phyloP scores from a whole-genome alignment of 2,113 vertebrate genomes.

The Amphilophus citrinellus region DNA sequence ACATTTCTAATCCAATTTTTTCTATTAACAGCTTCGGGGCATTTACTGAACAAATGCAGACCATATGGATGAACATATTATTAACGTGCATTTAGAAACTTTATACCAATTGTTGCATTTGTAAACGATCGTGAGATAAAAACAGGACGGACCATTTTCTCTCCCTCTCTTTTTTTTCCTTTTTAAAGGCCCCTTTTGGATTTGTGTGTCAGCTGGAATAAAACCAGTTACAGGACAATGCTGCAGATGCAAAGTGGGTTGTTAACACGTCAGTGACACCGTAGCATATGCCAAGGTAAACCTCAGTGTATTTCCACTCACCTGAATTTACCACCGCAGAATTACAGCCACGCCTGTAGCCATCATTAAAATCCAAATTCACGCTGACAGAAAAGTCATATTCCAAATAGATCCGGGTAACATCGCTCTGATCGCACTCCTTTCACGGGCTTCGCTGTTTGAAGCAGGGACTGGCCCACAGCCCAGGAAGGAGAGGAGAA shows the following conservation, averaged over 20 bases:
- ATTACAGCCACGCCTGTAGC: constrained; percentile 26
- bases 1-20: constrained; percentile 28
- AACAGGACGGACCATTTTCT: neutral
- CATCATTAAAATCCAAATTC: constrained; percentile 54
- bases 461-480: constrained; percentile 53
- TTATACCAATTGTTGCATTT: neutral
- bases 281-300: neutral
- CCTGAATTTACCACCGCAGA: constrained; percentile 44
- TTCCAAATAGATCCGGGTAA: constrained; percentile 11
- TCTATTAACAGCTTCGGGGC: constrained; percentile 12
- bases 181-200: neutral
- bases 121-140: neutral
- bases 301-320: constrained; percentile 40
- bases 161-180: neutral
- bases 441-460: constrained; percentile 45
- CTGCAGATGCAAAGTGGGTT: neutral
- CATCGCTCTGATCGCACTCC: constrained; percentile 20
- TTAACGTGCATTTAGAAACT: neutral
- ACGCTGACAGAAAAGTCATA: constrained; percentile 11
- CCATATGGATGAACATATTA: neutral
- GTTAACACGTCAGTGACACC: neutral
- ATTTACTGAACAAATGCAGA: constrained; percentile 12
- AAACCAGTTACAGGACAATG: neutral
- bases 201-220: neutral
- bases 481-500: constrained; percentile 67